A percentile compares a stretch with the other conserved stretches of the same genome.
These are phyloP conservation scores for Crepidodera aurea DNA, from an alignment of 2,888 invertebrate genomes.

Conservation along the genomic window DNA sequence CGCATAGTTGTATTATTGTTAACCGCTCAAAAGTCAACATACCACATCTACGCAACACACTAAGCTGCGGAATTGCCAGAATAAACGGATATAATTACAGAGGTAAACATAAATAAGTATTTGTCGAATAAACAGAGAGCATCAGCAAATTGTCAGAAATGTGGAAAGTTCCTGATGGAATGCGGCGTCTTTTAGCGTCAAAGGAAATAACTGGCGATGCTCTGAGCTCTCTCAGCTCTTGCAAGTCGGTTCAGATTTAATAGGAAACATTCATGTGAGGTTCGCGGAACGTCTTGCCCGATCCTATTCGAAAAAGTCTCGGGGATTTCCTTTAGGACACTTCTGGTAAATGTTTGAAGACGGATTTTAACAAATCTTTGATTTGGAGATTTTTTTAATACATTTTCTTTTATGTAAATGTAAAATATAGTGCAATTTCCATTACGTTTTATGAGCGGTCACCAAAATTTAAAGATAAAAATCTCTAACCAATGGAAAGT, in stretches of 20 bases:
- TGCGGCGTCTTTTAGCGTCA: conserved; percentile 12
- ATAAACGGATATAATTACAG: conserved; percentile 10
- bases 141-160: conserved; percentile 20
- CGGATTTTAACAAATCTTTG: no score
- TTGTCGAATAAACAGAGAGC: conserved; percentile 21
- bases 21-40: no score
- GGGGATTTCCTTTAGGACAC: not conserved
- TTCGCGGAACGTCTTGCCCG: not conserved
- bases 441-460: no score
- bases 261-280: not conserved
- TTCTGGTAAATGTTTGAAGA: not conserved
- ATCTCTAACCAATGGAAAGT: no score
- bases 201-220: conserved; percentile 11
- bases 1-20: no score
- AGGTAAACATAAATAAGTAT: conserved; percentile 26
- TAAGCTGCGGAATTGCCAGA: not conserved
- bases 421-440: no score
- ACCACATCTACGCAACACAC: not conserved
- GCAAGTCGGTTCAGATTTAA: not conserved
- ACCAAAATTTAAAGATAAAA: no score
- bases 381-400: no score
- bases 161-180: conserved; percentile 4
- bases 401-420: no score
- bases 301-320: not conserved
- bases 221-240: not conserved